phyloP scores from a whole-genome alignment of 2,888 invertebrate species.

The Agapostemon virescens region DNA sequence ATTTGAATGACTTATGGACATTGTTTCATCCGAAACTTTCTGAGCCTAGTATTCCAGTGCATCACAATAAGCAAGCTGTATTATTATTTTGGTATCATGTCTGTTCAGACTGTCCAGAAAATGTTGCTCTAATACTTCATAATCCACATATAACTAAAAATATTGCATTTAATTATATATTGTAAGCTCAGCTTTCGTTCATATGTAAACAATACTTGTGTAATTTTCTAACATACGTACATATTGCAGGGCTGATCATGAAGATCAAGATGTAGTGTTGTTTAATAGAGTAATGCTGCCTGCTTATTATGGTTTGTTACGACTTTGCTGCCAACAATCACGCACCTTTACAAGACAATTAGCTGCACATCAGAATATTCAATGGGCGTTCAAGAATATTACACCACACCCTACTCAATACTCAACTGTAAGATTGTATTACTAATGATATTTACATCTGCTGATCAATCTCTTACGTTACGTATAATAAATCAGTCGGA shows the following conservation, averaged over 20 bases:
- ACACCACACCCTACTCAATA: constrained; percentile 97
- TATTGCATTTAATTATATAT: constrained; percentile 97
- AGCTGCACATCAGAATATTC: constrained; percentile 95
- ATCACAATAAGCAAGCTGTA: constrained; percentile 96
- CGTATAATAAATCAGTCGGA: background rate
- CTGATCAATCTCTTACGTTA: background rate
- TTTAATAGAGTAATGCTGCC: constrained; percentile 97
- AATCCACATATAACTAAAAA: constrained; percentile 95
- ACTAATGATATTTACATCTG: background rate
- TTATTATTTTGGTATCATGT: constrained; percentile 97
- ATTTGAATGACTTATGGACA: constrained; percentile 95
- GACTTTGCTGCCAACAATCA: constrained; percentile 95
- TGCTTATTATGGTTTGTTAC: constrained; percentile 93
- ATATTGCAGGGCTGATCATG: constrained; percentile 92
- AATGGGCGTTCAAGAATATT: constrained; percentile 98
- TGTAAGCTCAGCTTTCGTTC: constrained; percentile 84
- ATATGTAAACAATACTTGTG: too few relatives aligned
- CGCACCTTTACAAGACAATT: constrained; percentile 91
- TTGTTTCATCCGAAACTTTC: constrained; percentile 96
- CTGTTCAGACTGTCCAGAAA: constrained; percentile 95
- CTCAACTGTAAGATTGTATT: constrained; percentile 83
- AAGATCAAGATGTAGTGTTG: constrained; percentile 96
- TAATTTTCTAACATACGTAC: constrained; percentile 8
- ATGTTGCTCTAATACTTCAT: constrained; percentile 92
- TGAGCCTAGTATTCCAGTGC: constrained; percentile 96